These are phyloP conservation scores for Takifugu flavidus DNA, from an alignment of 2,113 vertebrate genomes.

Conservation along the genomic window DNA sequence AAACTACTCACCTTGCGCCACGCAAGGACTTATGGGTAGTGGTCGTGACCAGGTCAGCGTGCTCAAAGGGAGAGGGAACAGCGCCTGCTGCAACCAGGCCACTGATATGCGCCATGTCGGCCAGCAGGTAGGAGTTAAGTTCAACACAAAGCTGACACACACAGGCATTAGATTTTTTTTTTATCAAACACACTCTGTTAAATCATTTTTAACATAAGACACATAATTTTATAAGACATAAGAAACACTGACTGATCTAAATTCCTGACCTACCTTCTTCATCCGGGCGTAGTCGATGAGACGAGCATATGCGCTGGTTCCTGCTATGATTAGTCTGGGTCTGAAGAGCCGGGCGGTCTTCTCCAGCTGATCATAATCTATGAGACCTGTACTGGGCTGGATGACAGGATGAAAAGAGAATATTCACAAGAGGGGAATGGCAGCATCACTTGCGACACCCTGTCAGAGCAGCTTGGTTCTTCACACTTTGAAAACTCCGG, in stretches of 20 bases:
- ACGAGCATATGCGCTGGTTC: slow-evolving; percentile 58
- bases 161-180: not conserved
- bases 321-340: slow-evolving; percentile 58
- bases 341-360: slow-evolving; percentile 49
- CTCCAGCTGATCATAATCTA: slow-evolving; percentile 56
- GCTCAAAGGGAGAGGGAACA: slow-evolving; percentile 85
- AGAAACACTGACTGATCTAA: too few relatives aligned
- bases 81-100: slow-evolving; percentile 86
- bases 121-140: slow-evolving; percentile 84
- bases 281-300: slow-evolving; percentile 51
- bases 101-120: slow-evolving; percentile 94
- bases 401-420: not conserved
- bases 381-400: slow-evolving; percentile 49
- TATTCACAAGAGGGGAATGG: too few relatives aligned
- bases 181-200: not conserved
- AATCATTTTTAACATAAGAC: too few relatives aligned
- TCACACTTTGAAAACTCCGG: not conserved
- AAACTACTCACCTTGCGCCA: slow-evolving; percentile 78
- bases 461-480: not conserved
- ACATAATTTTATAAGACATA: too few relatives aligned
- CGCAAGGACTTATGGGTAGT: slow-evolving; percentile 93
- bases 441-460: not conserved
- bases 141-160: slow-evolving; percentile 82
- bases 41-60: slow-evolving; percentile 86
- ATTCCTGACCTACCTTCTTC: slow-evolving; percentile 42